Conservation (phyloP, 2,888 invertebrate genomes). For the Drosophila nr. perissopoda region DNA sequence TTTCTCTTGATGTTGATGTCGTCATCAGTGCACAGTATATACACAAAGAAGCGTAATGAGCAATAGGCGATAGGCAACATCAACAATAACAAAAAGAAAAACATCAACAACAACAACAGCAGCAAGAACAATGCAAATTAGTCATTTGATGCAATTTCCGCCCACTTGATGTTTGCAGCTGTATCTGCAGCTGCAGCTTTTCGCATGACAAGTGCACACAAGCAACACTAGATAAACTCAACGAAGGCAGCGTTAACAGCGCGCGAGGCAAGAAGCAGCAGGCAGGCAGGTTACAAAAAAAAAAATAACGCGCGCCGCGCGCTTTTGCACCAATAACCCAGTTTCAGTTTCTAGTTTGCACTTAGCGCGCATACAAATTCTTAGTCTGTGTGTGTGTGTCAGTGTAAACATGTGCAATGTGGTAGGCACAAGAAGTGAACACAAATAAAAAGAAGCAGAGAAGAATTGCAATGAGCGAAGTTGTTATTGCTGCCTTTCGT, state of each 20-base stretch:
- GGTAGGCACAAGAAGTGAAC: constrained; percentile 36
- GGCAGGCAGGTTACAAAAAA: constrained; percentile 31
- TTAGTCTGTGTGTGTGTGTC: constrained; percentile 21
- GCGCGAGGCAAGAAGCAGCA: constrained; percentile 7
- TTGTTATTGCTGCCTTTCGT: constrained; percentile 37
- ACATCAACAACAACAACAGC: constrained; percentile 6
- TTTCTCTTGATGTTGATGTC: constrained; percentile 63
- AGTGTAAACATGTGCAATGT: constrained; percentile 44
- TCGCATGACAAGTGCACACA: constrained; percentile 68
- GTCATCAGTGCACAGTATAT: constrained; percentile 35
- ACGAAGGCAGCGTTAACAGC: constrained; percentile 14
- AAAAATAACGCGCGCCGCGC: constrained; percentile 61
- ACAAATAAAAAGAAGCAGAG: constrained; percentile 30
- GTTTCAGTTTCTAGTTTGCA: constrained; percentile 80
- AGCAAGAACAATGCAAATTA: constrained; percentile 61
- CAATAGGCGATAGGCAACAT: constrained; percentile 21
- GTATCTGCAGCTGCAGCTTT: constrained; percentile 46
- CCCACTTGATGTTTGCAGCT: constrained; percentile 51
- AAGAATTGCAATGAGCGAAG: constrained; percentile 36
- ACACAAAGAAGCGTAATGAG: constrained; percentile 29
- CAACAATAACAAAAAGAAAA: constrained; percentile 6
- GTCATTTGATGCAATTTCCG: constrained; percentile 76
- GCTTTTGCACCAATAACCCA: constrained; percentile 77
- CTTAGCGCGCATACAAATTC: constrained; percentile 56
- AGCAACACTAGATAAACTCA: constrained; percentile 29